A percentile compares a stretch with the other conserved stretches of the same genome.
Conservation (phyloP, 2,797 vertebrate genomes). For the Epinephelus awoara region DNA sequence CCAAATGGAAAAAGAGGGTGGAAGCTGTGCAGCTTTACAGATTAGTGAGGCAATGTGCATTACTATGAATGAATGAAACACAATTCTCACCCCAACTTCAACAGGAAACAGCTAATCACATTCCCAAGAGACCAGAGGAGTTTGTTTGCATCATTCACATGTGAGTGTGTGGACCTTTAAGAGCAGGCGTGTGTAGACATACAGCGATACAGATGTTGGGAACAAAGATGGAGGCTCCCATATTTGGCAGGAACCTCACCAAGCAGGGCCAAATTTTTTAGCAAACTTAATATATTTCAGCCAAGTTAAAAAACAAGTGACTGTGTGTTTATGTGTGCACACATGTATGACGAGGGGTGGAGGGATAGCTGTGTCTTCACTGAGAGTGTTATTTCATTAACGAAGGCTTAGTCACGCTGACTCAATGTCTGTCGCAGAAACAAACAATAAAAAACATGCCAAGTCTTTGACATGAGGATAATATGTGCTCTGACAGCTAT, state of each 20-base stretch:
- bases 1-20: constrained; percentile 28
- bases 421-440: constrained; percentile 59
- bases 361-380: background rate
- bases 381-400: constrained; percentile 37
- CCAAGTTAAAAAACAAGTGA: background rate
- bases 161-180: background rate
- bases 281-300: background rate
- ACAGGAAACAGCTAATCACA: constrained; percentile 29
- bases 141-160: constrained; percentile 29
- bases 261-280: constrained; percentile 9
- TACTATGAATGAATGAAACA: constrained; percentile 38
- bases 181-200: background rate
- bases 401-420: constrained; percentile 60
- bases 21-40: background rate
- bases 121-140: constrained; percentile 12
- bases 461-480: constrained; percentile 47
- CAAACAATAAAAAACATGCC: constrained; percentile 36
- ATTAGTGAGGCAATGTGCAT: constrained; percentile 41
- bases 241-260: constrained; percentile 19
- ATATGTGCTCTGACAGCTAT: constrained; percentile 38
- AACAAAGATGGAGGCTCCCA: constrained; percentile 21
- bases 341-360: background rate
- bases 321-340: background rate
- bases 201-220: background rate
- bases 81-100: background rate